These are phyloP conservation scores for Jaculus jaculus DNA, from an alignment of 2,113 vertebrate species.

Conservation along the genomic window DNA sequence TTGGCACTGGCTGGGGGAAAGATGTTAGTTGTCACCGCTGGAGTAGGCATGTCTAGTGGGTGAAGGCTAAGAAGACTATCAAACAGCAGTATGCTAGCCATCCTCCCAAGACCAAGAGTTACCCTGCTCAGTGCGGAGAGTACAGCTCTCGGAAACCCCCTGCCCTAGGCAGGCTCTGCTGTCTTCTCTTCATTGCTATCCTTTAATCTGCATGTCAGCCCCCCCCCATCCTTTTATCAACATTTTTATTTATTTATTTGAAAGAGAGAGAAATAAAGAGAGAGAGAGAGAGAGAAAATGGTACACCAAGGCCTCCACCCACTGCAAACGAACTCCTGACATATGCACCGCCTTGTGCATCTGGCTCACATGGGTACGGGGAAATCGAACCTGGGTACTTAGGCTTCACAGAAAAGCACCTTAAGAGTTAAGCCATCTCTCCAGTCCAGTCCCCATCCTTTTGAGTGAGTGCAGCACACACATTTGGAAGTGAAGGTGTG, in stretches of 20 bases:
- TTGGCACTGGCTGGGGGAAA: background rate
- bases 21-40: background rate
- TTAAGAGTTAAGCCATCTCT: no score
- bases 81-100: background rate
- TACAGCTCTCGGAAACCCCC: background rate
- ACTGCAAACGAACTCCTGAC: no score
- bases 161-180: background rate
- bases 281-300: no score
- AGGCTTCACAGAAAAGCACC: no score
- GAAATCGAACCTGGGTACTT: no score
- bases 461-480: background rate
- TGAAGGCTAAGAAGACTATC: background rate
- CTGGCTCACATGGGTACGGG: no score
- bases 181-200: background rate
- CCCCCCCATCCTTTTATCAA: no score
- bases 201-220: background rate
- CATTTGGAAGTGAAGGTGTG: background rate
- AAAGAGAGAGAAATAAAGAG: no score
- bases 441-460: background rate
- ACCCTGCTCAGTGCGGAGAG: background rate
- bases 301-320: no score
- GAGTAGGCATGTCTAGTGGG: background rate
- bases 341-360: no score
- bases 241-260: no score
- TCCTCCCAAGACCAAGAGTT: accelerated